Conservation (phyloP, 2,113 vertebrate genomes). For the Gymnorhina tibicen region DNA sequence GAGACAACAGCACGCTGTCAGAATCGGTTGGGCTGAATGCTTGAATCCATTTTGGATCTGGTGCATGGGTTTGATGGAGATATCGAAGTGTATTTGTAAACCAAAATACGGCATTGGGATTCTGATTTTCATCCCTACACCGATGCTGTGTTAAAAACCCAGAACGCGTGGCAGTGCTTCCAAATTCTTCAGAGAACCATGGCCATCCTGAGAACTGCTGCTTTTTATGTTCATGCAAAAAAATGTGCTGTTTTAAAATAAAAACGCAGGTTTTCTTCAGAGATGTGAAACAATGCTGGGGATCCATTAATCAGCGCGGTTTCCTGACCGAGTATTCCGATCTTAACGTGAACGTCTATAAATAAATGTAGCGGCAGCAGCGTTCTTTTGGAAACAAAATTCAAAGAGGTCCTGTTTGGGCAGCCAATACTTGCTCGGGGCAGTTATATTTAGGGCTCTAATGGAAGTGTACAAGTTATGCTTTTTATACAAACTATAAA, state of each 20-base stretch:
- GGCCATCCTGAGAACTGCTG: background rate
- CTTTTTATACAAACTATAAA: slow-evolving; percentile 62
- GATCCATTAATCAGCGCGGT: background rate
- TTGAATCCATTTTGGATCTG: background rate
- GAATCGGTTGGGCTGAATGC: background rate
- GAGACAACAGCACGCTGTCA: background rate
- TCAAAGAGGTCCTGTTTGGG: slow-evolving; percentile 39
- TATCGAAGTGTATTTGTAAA: background rate
- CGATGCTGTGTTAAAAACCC: background rate
- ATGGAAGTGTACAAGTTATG: slow-evolving; percentile 47
- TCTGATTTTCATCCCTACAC: background rate
- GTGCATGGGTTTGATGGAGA: background rate
- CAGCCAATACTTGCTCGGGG: background rate
- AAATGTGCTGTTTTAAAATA: background rate
- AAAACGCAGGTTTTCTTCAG: background rate
- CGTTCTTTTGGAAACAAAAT: slow-evolving; percentile 16
- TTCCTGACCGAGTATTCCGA: background rate
- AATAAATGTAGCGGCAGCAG: slow-evolving; percentile 7
- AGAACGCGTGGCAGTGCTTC: background rate
- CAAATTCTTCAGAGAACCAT: background rate
- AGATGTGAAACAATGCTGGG: background rate
- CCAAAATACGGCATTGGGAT: background rate
- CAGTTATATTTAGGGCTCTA: slow-evolving; percentile 56
- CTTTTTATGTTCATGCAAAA: background rate
- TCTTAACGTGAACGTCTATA: slow-evolving; percentile 10